phyloP scores from a whole-genome alignment of 2,113 vertebrate species.

The Uria lomvia region DNA sequence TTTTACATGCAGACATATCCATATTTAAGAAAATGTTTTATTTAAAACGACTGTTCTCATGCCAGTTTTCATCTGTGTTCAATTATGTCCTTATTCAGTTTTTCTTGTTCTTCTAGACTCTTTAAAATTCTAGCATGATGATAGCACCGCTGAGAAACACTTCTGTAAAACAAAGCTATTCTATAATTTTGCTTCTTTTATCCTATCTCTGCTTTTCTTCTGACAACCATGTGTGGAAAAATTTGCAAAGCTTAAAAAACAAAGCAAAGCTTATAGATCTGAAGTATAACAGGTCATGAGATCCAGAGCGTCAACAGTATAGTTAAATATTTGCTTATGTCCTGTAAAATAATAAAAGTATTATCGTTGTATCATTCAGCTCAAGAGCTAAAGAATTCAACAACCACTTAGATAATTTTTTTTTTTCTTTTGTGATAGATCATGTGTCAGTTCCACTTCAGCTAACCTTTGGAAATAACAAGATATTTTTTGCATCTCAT shows the following conservation, averaged over 20 bases:
- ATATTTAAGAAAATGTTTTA: conserved; percentile 20
- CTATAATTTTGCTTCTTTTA: neutral
- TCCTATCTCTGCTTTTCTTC: neutral
- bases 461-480: conserved; percentile 71
- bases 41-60: neutral
- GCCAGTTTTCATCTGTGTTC: conserved; percentile 19
- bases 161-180: neutral
- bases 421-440: conserved; percentile 72
- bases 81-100: neutral
- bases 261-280: neutral
- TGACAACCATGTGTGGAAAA: neutral
- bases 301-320: neutral
- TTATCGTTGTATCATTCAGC: neutral
- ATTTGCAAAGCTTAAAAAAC: neutral
- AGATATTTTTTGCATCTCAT: conserved; percentile 80
- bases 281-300: neutral
- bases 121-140: neutral
- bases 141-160: neutral
- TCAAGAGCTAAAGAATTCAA: conserved; percentile 35
- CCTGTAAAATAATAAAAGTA: neutral
- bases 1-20: neutral
- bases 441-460: conserved; percentile 81
- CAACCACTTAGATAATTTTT: neutral
- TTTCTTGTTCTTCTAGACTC: neutral
- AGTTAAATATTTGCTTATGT: conserved; percentile 4